Evolutionary conservation across 1,140 invertebrate genomes (phyloP).

Genomic region (Dolichoris vasculosae): DNA sequence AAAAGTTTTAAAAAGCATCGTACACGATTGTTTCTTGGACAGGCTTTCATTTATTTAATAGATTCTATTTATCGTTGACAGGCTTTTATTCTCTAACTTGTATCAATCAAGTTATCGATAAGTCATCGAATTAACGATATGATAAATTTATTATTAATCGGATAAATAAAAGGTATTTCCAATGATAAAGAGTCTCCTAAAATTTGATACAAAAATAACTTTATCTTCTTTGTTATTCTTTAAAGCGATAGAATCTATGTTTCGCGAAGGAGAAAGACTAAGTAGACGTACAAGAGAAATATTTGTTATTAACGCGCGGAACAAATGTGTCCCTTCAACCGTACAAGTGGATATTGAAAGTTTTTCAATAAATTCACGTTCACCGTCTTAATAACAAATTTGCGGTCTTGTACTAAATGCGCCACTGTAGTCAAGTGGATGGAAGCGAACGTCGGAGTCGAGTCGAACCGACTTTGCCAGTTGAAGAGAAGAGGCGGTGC

Average conservation of each 20-base stretch:
- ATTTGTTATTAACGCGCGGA: not conserved
- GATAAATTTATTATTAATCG: no score
- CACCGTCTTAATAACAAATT: constrained; percentile 43
- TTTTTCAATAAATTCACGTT: constrained; percentile 51
- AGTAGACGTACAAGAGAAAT: not conserved
- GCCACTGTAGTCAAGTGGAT: constrained; percentile 18
- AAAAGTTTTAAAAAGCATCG: not conserved
- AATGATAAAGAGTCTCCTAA: no score
- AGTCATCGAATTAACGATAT: not conserved
- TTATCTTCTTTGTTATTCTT: no score
- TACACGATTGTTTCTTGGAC: not conserved
- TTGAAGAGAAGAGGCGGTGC: constrained; percentile 26
- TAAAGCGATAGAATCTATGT: no score
- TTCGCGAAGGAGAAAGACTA: not conserved
- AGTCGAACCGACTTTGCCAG: constrained; percentile 39
- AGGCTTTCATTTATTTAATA: not conserved
- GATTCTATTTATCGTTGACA: no score
- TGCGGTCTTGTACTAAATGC: constrained; percentile 34
- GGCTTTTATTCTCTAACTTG: no score
- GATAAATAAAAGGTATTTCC: no score
- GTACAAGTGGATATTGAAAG: constrained; percentile 33
- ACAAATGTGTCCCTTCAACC: not conserved
- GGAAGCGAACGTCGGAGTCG: not conserved
- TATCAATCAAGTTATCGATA: not conserved
- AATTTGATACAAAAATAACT: no score